A percentile compares a stretch with the other conserved stretches of the same genome.
These are phyloP conservation scores for Syrmaticus mikado DNA, from an alignment of 2,113 vertebrate genomes.

Conservation along the genomic window DNA sequence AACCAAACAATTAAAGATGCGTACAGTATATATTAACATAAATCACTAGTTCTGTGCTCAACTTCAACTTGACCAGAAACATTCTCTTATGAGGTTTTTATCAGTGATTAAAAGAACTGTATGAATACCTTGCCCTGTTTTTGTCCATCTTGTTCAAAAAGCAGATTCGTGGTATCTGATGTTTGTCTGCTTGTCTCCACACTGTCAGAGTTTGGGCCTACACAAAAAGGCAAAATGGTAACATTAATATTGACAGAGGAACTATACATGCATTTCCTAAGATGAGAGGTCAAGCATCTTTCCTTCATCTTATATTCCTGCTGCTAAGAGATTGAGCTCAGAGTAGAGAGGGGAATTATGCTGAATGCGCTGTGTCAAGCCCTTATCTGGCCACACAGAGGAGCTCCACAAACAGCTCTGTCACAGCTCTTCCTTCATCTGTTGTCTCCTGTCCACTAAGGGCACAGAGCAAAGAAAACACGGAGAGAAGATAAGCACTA, in stretches of 20 bases:
- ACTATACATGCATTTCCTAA: fast-evolving
- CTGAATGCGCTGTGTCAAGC: too few relatives aligned
- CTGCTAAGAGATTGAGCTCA: fast-evolving
- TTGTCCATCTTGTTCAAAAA: slow-evolving; percentile 99
- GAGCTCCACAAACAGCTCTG: background rate
- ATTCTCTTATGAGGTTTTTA: background rate
- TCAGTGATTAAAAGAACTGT: background rate
- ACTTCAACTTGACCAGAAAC: background rate
- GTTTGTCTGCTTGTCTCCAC: slow-evolving; percentile 95
- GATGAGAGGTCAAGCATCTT: background rate
- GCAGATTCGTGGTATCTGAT: slow-evolving; percentile 91
- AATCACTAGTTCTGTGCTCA: background rate
- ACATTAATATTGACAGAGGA: background rate
- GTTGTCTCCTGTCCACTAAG: background rate
- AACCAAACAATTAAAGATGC: background rate
- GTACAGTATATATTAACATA: background rate
- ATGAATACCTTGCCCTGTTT: slow-evolving; percentile 85
- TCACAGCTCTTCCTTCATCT: background rate
- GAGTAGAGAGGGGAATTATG: background rate
- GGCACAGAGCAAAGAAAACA: background rate
- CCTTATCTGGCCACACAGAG: background rate
- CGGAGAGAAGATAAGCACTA: background rate
- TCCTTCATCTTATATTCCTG: background rate
- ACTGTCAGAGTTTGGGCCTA: slow-evolving; percentile 97
- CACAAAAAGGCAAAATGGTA: slow-evolving; percentile 1